A percentile compares a stretch with the other conserved stretches of the same genome.
Evolutionary conservation across 2,888 invertebrate genomes (phyloP).

Genomic region (Ceramica pisi): DNA sequence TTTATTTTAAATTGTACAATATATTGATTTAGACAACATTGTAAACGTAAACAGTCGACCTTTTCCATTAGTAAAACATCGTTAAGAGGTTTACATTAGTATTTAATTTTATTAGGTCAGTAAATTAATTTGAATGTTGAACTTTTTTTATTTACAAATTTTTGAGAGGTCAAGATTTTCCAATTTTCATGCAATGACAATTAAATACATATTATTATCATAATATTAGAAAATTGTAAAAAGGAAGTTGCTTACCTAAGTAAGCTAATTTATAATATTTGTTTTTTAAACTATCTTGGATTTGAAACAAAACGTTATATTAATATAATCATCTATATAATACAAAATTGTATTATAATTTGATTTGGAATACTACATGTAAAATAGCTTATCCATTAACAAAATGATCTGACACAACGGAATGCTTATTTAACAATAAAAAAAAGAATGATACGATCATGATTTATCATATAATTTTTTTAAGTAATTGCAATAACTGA

Average conservation of each 20-base stretch:
- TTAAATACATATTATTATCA: neutral
- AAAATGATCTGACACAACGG: slow-evolving; percentile 57
- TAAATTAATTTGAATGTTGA: slow-evolving; percentile 7
- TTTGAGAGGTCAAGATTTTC: neutral
- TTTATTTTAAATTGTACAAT: slow-evolving; percentile 75
- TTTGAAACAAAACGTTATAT: slow-evolving; percentile 11
- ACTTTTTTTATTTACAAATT: slow-evolving; percentile 11
- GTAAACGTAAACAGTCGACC: slow-evolving; percentile 29
- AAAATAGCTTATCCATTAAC: slow-evolving; percentile 43
- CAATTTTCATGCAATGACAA: slow-evolving; percentile 11
- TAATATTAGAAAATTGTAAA: neutral
- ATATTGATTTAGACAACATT: slow-evolving; percentile 56
- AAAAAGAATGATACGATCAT: slow-evolving; percentile 52
- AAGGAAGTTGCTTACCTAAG: neutral
- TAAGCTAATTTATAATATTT: neutral
- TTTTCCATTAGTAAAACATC: slow-evolving; percentile 26
- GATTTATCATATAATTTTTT: slow-evolving; percentile 14
- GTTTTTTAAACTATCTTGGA: neutral
- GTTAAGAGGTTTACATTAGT: neutral
- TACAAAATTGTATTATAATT: slow-evolving; percentile 30
- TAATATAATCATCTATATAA: slow-evolving; percentile 3
- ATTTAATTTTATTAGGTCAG: neutral
- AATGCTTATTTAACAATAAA: slow-evolving; percentile 65
- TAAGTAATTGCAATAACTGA: neutral
- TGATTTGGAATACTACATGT: slow-evolving; percentile 19